Evolutionary conservation across 2,797 vertebrate species (phyloP), one percentile per base, ranked within the genome.

Genomic region (Discoglossus pictus): DNA sequence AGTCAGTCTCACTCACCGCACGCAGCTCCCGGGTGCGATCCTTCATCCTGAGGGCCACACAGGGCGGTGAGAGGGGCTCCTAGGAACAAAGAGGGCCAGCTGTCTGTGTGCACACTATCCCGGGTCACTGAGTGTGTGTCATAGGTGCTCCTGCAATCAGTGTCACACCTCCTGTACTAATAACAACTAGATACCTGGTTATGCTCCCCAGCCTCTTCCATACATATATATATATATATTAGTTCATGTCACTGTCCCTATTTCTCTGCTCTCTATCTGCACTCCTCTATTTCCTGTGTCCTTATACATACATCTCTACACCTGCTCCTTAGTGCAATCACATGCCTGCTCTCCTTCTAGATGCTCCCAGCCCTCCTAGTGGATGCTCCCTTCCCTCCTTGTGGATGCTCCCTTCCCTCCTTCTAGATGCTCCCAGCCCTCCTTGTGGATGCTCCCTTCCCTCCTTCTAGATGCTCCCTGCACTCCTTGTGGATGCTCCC

Each of bases 11-110:
- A 78, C 84, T 84, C 77, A 87, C 85, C 73, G 82, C 79, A 61
- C 85, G 84, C 68, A 87, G 80, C 75, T 87, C 85, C 75, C 83
- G 81, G 70, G 83, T 86, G 68, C 85, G 85, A 79, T 87, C 85
- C 83, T 86, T 87, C 85, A 87, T 87, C 75, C 79, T 82, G 52
- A 63, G 21, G 59, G 50, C 48, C 42, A 61, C 61, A 43, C 40
- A 3, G 52, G 52, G 59, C 21, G 24, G 18, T 10, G 35, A 56
- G 18, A 20, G 25, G 42, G 3, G 20, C 31, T 47, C n/a, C 42
- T 25, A 17, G 42, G 35, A 40, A 51, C 34, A 21, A 61, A 23
- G 27, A 31, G 27, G 4, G 27, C 4, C 27, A 4, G 15, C 6
- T 44, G 16, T 44, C 8, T 44, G 15, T 44, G 39, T 44, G n/a